phyloP scores from a whole-genome alignment of 2,113 vertebrate genomes.

The Dasyornis broadbenti region DNA sequence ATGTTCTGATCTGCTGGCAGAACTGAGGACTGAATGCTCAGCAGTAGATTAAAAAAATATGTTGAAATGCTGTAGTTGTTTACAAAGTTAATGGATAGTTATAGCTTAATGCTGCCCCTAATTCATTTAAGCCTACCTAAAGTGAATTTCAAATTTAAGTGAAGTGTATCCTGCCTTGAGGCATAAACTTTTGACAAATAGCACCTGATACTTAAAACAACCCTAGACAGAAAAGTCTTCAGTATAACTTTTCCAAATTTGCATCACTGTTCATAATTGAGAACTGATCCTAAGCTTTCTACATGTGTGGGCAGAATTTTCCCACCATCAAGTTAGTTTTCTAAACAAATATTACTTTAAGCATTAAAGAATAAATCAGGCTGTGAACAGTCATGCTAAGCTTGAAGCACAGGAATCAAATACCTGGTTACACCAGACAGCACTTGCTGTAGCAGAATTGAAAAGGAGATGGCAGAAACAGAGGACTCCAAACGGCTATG shows the following conservation, averaged over 20 bases:
- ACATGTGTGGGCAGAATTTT: neutral
- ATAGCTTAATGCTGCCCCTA: neutral
- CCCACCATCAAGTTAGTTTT: neutral
- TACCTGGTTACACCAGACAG: neutral
- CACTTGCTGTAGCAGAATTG: neutral
- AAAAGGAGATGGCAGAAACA: neutral
- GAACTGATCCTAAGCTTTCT: neutral
- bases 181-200: neutral
- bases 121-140: neutral
- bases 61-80: neutral
- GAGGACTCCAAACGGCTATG: neutral
- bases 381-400: neutral
- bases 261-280: neutral
- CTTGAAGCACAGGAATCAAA: neutral
- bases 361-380: neutral
- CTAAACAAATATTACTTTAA: neutral
- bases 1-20: neutral
- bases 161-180: neutral
- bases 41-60: neutral
- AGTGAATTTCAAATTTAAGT: neutral
- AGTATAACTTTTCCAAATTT: neutral
- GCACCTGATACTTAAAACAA: neutral
- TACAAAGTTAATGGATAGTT: neutral
- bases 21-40: neutral
- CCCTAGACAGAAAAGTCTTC: neutral